A percentile compares a stretch with the other conserved stretches of the same genome.
Conservation (phyloP, 1,140 invertebrate species). For the Ips typographus region DNA sequence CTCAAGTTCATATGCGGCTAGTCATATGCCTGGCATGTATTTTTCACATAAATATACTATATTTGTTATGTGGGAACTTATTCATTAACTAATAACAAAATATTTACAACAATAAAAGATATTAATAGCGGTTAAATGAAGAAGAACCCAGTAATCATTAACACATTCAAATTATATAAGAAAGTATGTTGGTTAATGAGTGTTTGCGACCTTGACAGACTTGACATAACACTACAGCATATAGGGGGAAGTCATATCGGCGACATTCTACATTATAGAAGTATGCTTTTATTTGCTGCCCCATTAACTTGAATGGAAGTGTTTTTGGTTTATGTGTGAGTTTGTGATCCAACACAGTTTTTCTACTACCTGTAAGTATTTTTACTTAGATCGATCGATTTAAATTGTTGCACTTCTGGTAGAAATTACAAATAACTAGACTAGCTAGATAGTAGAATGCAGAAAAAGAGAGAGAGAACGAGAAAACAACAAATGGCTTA, state of each 20-base stretch:
- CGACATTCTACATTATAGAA: neutral
- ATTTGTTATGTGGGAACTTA: neutral
- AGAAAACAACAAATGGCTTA: neutral
- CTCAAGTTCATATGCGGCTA: too few species aligned
- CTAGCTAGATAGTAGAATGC: neutral
- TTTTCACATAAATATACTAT: too few species aligned
- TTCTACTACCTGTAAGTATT: neutral
- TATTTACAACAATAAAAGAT: too few species aligned
- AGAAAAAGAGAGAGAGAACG: neutral
- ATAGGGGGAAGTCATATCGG: constrained; percentile 9
- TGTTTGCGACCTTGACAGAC: constrained; percentile 21
- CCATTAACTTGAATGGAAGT: neutral
- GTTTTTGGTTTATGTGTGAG: neutral
- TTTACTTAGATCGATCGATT: neutral
- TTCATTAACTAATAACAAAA: neutral
- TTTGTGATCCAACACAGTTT: neutral
- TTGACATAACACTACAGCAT: constrained; percentile 16
- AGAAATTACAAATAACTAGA: neutral
- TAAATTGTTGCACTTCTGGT: neutral
- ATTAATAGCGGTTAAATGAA: too few species aligned
- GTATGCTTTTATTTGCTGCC: neutral
- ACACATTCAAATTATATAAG: constrained; percentile 27
- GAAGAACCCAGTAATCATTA: too few species aligned
- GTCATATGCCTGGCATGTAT: too few species aligned
- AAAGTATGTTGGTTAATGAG: constrained; percentile 30